Conservation (phyloP, 2,888 invertebrate genomes). For the Trisateles emortualis region DNA sequence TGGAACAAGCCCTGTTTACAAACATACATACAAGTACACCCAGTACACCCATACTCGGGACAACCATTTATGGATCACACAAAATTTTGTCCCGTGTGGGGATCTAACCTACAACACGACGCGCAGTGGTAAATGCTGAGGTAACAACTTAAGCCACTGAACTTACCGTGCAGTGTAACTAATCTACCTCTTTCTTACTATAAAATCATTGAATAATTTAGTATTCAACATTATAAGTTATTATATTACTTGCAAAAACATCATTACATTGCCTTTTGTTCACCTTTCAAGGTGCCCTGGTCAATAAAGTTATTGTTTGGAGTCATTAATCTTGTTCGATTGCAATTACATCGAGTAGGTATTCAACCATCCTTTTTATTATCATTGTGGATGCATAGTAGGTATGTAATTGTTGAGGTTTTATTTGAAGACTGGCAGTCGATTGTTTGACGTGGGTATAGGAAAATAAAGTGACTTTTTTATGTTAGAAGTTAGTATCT, state of each 20-base stretch:
- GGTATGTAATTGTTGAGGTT: background rate
- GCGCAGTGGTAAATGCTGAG: too few relatives aligned
- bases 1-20: too few relatives aligned
- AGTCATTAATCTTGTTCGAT: slow-evolving; percentile 39
- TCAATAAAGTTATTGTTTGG: slow-evolving; percentile 30
- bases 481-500: too few relatives aligned
- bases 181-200: too few relatives aligned
- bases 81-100: too few relatives aligned
- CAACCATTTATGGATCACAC: too few relatives aligned
- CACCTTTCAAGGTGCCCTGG: slow-evolving; percentile 37
- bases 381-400: slow-evolving; percentile 3
- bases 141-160: too few relatives aligned
- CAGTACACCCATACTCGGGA: too few relatives aligned
- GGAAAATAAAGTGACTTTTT: too few relatives aligned
- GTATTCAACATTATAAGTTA: background rate
- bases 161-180: too few relatives aligned
- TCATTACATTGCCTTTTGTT: slow-evolving; percentile 22
- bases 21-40: too few relatives aligned
- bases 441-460: background rate
- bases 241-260: slow-evolving; percentile 37
- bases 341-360: slow-evolving; percentile 23
- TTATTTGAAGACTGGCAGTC: background rate
- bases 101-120: too few relatives aligned
- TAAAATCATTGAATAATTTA: background rate
- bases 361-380: background rate